Conservation (phyloP, 2,113 vertebrate species). For the Sinocyclocheilus anshuiensis region DNA sequence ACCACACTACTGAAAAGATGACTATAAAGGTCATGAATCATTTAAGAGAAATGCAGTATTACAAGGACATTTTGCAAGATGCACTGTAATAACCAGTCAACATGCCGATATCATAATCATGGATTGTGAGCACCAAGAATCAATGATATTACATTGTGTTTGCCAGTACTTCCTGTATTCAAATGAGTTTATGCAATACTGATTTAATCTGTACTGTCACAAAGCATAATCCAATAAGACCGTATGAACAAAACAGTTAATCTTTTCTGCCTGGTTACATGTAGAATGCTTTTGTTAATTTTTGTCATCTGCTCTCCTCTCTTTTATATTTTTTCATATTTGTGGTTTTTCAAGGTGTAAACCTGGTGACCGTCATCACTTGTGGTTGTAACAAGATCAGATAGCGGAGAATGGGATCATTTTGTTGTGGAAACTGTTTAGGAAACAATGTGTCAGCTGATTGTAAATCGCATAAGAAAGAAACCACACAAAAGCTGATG, state of each 20-base stretch:
- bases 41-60: background rate
- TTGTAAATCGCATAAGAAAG: background rate
- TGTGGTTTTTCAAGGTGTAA: background rate
- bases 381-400: background rate
- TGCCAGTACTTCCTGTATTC: slow-evolving; percentile 25
- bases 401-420: background rate
- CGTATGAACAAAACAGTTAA: background rate
- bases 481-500: slow-evolving; percentile 25
- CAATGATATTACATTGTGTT: background rate
- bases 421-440: slow-evolving; percentile 15
- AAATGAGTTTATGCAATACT: background rate
- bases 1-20: background rate
- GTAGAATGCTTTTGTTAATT: background rate
- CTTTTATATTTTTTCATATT: background rate
- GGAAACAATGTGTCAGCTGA: slow-evolving; percentile 27
- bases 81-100: background rate
- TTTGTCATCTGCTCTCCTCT: background rate
- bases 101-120: background rate
- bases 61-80: background rate
- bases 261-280: background rate
- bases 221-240: slow-evolving; percentile 38
- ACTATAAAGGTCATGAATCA: background rate
- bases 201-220: slow-evolving; percentile 41
- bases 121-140: background rate
- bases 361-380: background rate